Evolutionary conservation across 2,113 vertebrate species (phyloP), one percentile per base, ranked within the genome.

Genomic region (Microcebus murinus): DNA sequence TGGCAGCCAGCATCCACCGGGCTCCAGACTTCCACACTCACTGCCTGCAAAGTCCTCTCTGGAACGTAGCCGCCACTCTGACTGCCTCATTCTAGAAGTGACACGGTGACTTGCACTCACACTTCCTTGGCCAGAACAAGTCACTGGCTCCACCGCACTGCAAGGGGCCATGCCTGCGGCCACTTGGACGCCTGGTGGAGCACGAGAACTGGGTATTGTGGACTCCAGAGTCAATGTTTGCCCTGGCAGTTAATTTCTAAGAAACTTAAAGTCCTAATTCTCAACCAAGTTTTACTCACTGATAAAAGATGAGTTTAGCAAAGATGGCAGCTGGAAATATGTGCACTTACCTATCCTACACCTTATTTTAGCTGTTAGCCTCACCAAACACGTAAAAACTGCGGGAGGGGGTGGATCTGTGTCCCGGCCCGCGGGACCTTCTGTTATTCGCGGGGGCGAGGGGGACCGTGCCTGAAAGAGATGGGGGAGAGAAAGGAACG

Each of bases 121-220:
- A 17, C 6, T 31, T 14, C 34, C 8, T 6, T 20, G 55, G 27
- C 21, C 11, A n/a, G 9, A 55, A 57, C 13, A 52, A 36, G 55
- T 20, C 55, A 23, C 8, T 15, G n/a, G 5, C 23, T 45, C 31
- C 48, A 21, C 36, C 11, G 23, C 4, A 11, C 2, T n/a, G 21
- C 39, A 86, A 52, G n/a, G 11, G 7, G 20, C 48, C 80, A 4
- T 50, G 48, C 15, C 31, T 63, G 8, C 4, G 29, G 36, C 36
- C 36, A 45, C 25, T 21, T 0, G 0, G 10, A 34, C 5, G 0
- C 15, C 57, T 59, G 48, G 8, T 20, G 8, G 81, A 25, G 39
- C 36, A 48, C 25, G 23, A 68, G 18, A 18, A 12, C 3, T 13
- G 11, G 10, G 4, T 31, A 39, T 7, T 55, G 20, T 50, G 31